Conservation (phyloP, 1,140 invertebrate genomes). For the Ericerus pela region DNA sequence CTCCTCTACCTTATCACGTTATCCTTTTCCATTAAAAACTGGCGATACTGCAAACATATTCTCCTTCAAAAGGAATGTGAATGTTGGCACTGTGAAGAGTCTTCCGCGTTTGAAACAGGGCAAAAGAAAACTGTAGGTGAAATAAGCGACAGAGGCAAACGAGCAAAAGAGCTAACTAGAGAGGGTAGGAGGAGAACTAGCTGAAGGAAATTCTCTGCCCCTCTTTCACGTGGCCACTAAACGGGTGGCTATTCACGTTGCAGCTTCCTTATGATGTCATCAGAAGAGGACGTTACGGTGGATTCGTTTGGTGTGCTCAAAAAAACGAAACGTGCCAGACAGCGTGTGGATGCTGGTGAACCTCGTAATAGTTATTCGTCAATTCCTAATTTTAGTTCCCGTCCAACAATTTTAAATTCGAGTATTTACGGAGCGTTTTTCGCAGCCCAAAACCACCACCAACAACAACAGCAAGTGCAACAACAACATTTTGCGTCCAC, state of each 20-base stretch:
- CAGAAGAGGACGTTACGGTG: slow-evolving; percentile 13
- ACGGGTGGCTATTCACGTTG: background rate
- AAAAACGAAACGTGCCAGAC: slow-evolving; percentile 77
- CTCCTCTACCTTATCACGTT: too few relatives aligned
- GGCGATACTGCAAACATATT: too few relatives aligned
- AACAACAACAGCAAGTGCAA: slow-evolving; percentile 37
- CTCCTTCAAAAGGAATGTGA: too few relatives aligned
- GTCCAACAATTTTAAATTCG: slow-evolving; percentile 63
- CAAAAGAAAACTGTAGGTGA: too few relatives aligned
- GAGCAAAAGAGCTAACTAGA: too few relatives aligned
- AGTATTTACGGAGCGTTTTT: slow-evolving; percentile 69
- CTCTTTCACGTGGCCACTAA: too few relatives aligned
- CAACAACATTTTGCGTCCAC: slow-evolving; percentile 59
- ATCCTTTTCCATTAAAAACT: too few relatives aligned
- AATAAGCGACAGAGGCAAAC: too few relatives aligned
- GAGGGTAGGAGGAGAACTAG: too few relatives aligned
- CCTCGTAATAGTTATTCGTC: slow-evolving; percentile 81
- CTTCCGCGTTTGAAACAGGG: too few relatives aligned
- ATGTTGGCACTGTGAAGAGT: too few relatives aligned
- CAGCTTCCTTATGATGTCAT: slow-evolving; percentile 12
- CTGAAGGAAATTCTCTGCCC: too few relatives aligned
- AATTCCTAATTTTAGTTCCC: slow-evolving; percentile 70
- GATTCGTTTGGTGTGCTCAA: slow-evolving; percentile 74
- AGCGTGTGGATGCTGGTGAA: slow-evolving; percentile 85
- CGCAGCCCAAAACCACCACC: slow-evolving; percentile 45